Base-by-base conservation (phyloP, 2,888 invertebrate genomes). In the Drosophila yooni region DNA sequence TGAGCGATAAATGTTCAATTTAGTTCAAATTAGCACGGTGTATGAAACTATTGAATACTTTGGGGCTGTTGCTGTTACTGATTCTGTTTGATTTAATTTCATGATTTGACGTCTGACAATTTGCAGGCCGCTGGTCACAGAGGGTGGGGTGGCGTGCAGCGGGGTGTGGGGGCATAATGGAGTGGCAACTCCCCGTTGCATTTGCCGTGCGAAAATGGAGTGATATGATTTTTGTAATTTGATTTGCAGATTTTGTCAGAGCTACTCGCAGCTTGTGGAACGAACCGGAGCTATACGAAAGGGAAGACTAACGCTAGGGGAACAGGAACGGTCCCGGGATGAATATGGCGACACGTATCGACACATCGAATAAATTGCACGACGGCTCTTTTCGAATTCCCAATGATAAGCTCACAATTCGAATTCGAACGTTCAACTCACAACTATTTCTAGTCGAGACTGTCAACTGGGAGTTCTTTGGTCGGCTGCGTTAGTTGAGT, bases 211-310 rank as follows among this genome's bases (percentile, higher is more conserved):
- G 88, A 87, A 87, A 90, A 87, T 89, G 87, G 71, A 84, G 75
- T 88, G 89, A 81, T 82, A 88, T 88, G 85, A 86, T 86, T 90
- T 86, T 88, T 88, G 88, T 89, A 88, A 90, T 90, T 90, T 89
- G 89, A 88, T 88, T 88, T 88, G 89, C 86, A 89, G 91, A 90
- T 90, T 88, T 90, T 72, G 58, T 34, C 66, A 67, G 52, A 1
- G 21, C 15, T 46, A 11, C 21, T 43, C 43, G 21, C 43, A 43
- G 48, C 53, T 52, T 25, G 15, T 15, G 6, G n/a, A 27, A 51
- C 1, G 50, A 11, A 4, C n/a, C 10, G 25, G 43, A 40, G 15
- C 54, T 31, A 34, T 48, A 40, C 0, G 21, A 34, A 7, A 33
- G 29, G 31, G 46, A 8, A 18, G 2, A 21, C 21, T 21, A 21